Conservation (phyloP, 2,113 vertebrate genomes). For the Anhinga anhinga region DNA sequence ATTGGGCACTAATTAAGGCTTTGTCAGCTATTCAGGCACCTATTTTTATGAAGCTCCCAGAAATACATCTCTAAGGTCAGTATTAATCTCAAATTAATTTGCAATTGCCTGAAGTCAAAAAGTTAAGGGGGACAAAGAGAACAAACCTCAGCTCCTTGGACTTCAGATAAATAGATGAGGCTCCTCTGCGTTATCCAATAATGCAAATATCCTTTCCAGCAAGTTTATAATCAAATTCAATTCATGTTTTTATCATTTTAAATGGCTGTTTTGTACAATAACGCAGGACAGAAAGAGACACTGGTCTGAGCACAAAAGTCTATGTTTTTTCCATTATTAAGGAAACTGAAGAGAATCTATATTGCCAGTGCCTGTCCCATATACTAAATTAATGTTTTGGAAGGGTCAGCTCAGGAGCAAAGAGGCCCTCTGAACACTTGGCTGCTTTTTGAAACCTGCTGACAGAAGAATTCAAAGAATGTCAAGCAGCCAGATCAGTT, state of each 20-base stretch:
- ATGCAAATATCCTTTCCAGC: neutral
- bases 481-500: neutral
- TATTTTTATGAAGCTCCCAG: neutral
- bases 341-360: neutral
- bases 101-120: neutral
- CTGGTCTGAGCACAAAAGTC: neutral
- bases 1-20: neutral
- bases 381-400: neutral
- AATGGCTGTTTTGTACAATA: neutral
- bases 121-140: neutral
- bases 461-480: constrained; percentile 46
- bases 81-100: neutral
- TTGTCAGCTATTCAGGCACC: neutral
- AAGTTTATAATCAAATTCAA: neutral
- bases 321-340: neutral
- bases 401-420: neutral
- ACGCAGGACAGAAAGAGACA: neutral
- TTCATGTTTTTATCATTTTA: neutral
- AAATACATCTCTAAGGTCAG: neutral
- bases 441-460: constrained; percentile 10
- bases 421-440: neutral
- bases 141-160: neutral
- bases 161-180: neutral
- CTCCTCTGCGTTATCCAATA: neutral
- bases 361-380: neutral